Conservation (phyloP, 2,888 invertebrate genomes). For the Agrotis puta region DNA sequence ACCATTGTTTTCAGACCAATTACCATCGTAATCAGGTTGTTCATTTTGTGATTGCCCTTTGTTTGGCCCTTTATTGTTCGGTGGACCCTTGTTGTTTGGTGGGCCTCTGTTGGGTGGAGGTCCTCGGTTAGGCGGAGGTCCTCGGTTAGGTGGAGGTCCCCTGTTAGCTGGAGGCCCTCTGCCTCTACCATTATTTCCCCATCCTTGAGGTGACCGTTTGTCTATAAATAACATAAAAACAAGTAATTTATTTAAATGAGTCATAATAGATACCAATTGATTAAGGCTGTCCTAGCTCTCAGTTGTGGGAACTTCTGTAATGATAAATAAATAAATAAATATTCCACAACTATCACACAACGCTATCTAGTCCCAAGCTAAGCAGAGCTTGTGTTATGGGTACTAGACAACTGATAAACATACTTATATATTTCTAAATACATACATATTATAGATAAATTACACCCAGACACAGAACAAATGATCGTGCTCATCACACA, state of each 20-base stretch:
- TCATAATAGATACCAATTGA: background rate
- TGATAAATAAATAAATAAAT: too few species aligned
- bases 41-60: slow-evolving; percentile 10
- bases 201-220: slow-evolving; percentile 41
- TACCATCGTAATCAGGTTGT: slow-evolving; percentile 34
- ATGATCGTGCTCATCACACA: too few species aligned
- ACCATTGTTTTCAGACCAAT: slow-evolving; percentile 29
- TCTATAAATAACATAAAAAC: slow-evolving; percentile 43
- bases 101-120: slow-evolving; percentile 31
- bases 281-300: too few species aligned
- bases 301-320: background rate
- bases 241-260: background rate
- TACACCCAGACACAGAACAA: too few species aligned
- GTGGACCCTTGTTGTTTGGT: slow-evolving; percentile 39
- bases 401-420: too few species aligned
- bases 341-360: too few species aligned
- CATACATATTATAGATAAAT: too few species aligned
- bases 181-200: slow-evolving; percentile 33
- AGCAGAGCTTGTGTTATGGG: too few species aligned
- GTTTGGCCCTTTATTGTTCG: slow-evolving; percentile 48
- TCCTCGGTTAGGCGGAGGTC: slow-evolving; percentile 37
- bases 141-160: slow-evolving; percentile 22
- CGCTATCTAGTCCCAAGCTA: too few species aligned
- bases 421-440: too few species aligned
- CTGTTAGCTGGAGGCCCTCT: slow-evolving; percentile 33